Evolutionary conservation across 2,113 vertebrate genomes (phyloP).

Genomic region (Empidonax alnorum): DNA sequence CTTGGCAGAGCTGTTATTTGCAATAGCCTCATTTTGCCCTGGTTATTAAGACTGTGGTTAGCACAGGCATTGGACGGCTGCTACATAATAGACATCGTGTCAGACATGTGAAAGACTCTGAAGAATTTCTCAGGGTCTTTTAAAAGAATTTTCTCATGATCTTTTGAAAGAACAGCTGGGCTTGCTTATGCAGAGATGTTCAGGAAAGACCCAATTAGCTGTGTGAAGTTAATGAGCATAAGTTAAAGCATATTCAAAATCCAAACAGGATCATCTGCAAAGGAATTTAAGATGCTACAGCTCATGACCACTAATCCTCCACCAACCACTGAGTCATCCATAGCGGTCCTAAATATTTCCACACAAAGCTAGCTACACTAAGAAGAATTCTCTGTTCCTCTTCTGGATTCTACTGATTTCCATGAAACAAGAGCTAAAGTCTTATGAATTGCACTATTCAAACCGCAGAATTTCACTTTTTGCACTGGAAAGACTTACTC

Average conservation of each 20-base stretch:
- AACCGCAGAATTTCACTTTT: conserved; percentile 35
- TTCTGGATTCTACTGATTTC: neutral
- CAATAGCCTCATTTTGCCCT: neutral
- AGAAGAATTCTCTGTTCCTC: neutral
- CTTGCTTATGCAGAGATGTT: conserved; percentile 11
- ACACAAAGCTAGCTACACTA: neutral
- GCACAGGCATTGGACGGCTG: neutral
- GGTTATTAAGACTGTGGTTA: neutral
- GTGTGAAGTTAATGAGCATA: neutral
- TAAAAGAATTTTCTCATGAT: conserved; percentile 39
- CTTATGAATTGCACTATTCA: neutral
- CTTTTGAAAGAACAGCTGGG: conserved; percentile 37
- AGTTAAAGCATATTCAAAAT: conserved; percentile 7
- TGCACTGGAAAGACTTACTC: neutral
- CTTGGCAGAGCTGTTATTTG: neutral
- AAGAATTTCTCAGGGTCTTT: neutral
- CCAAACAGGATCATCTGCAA: neutral
- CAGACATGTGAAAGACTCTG: neutral
- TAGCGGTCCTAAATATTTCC: conserved; percentile 14
- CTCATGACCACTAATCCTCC: neutral
- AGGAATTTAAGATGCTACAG: neutral
- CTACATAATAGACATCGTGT: neutral
- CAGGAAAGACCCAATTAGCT: conserved; percentile 36
- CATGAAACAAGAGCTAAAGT: neutral
- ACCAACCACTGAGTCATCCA: neutral